Evolutionary conservation across 2,888 invertebrate genomes (phyloP), one percentile per base, ranked within the genome.

Genomic region (Resseliella maxima): DNA sequence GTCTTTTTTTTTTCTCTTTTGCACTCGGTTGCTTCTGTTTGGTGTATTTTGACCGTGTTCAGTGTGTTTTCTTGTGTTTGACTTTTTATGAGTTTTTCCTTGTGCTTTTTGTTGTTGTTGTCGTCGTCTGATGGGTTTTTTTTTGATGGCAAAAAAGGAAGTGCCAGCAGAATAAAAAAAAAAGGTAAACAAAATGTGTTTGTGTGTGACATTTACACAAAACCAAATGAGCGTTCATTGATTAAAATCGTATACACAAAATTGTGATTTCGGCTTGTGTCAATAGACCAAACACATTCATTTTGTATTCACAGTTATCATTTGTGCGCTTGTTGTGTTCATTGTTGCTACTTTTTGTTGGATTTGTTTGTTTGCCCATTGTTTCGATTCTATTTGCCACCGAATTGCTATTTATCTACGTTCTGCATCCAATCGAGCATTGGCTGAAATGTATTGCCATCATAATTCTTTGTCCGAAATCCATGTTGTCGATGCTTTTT

Each of bases 401-500:
- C 15, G 50, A 12, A 41, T 50, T 31, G 72, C 12, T 72, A 31
- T 72, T 31, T 72, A 72, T 15, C 15, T 72, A 72, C 18, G 31
- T 15, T 12, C 15, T 72, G 35, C 59, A 24, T 59, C 59, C 59
- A 59, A 59, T 59, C 31, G 27, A 72, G 72, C 72, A 18, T 50
- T 50, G n/a, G 50, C 50, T 50, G 50, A 21, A 50, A 18, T 50
- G 41, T 5, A 1, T 72, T 72, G 31, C 72, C 31, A 72, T 72
- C 31, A 35, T 35, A n/a, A 72, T 31, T 72, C 72, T 72, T 72
- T 72, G 27, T 27, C 31, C 72, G 18, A 72, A 59, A 72, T 31
- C 72, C 72, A 72, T 31, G 72, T 72, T 72, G 35, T 72, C 72
- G 31, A 31, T 72, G 31, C 24, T 24, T 24, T 59, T 59, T n/a